Evolutionary conservation across 2,797 vertebrate genomes (phyloP).

Genomic region (Leptatherina wallacei): DNA sequence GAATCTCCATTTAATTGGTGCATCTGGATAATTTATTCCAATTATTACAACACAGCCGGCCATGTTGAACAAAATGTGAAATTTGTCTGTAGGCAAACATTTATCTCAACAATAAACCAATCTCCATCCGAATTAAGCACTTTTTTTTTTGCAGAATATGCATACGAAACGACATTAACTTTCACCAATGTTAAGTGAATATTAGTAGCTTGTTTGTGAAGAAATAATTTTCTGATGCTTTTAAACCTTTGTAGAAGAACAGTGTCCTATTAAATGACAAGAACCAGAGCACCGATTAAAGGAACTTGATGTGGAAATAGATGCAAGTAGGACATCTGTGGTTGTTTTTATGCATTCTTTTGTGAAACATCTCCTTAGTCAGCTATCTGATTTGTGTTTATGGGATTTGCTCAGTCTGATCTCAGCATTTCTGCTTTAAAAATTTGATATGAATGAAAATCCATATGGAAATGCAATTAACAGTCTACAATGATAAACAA

Average conservation of each 20-base stretch:
- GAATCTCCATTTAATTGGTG: slow-evolving; percentile 3
- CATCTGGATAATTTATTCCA: slow-evolving; percentile 19
- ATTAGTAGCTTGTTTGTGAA: neutral
- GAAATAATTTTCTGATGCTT: neutral
- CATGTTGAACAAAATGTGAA: slow-evolving; percentile 10
- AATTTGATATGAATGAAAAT: neutral
- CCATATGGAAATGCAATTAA: neutral
- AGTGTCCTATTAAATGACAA: neutral
- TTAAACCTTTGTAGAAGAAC: neutral
- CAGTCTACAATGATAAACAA: neutral
- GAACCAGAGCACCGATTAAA: neutral
- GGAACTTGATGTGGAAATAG: neutral
- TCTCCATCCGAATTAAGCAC: slow-evolving; percentile 7
- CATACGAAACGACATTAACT: neutral
- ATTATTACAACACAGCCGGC: slow-evolving; percentile 28
- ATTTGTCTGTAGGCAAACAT: slow-evolving; percentile 13
- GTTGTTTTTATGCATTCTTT: neutral
- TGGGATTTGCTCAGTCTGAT: neutral
- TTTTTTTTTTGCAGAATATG: neutral
- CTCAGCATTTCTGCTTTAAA: neutral
- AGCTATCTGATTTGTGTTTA: neutral
- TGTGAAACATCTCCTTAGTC: neutral
- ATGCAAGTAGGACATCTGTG: fast-evolving
- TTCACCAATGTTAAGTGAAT: neutral
- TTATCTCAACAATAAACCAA: neutral